Base-by-base conservation (phyloP, 2,888 invertebrate species). In the Phortica okadai region DNA sequence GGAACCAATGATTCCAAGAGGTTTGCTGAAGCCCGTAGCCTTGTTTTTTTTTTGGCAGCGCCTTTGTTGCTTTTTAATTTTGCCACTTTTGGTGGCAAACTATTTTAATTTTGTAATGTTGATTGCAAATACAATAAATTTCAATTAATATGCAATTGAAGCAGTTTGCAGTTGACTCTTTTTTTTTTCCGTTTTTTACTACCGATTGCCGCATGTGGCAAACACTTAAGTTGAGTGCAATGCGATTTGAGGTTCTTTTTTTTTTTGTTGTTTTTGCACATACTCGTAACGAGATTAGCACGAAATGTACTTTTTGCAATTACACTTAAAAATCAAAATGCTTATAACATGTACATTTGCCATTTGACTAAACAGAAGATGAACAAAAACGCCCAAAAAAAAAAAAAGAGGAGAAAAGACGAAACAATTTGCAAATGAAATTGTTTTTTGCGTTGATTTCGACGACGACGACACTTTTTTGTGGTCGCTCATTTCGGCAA, bases 71-170 rank as follows among this genome's bases (percentile, higher is more conserved):
- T 45, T 44, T 45, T 45, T 50, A 50, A 44, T 54, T 54, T 33
- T 25, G 14, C n/a, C 67, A n/a, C 1, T 11, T 73, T 82, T 77
- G 50, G 21, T 72, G 11, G 42, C 58, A 44, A 69, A 75, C 70
- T 25, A 58, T 69, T 74, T 74, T 56, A 58, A 74, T 59, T 76
- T 74, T 64, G 56, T 50, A 73, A 75, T 78, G 81, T 74, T 75
- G 77, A 80, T 75, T 79, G 77, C 74, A 25, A 33, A 54, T 21
- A 64, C 78, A 76, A 78, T 77, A 66, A 82, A 82, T 82, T 78
- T 79, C 81, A 81, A 81, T 83, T 85, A 81, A 74, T 59, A 76
- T 69, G 76, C 59, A 67, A 80, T 79, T 82, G 75, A 7, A 50
- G 14, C 6, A 62, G 62, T 62, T 25, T 62, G 25, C 7, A 8